Evolutionary conservation across 2,888 invertebrate genomes (phyloP).

Genomic region (Lampropteryx suffumata): DNA sequence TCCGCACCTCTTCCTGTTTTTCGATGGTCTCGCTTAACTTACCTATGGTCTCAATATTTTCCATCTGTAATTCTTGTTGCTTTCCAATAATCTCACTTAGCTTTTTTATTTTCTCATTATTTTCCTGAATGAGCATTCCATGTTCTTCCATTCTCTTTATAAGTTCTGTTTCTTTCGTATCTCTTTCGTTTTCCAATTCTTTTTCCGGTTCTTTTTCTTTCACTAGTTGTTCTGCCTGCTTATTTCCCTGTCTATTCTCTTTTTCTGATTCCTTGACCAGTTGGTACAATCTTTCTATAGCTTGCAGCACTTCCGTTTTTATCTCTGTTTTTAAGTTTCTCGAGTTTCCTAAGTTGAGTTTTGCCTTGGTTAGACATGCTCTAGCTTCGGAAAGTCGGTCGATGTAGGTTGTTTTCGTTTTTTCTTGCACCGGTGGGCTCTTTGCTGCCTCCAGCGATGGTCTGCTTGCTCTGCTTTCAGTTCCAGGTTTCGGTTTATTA

Average conservation of each 20-base stretch:
- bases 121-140: background rate
- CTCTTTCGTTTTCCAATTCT: background rate
- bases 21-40: no score
- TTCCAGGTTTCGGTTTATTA: no score
- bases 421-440: no score
- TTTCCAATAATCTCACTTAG: background rate
- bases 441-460: no score
- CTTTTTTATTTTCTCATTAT: background rate
- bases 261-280: background rate
- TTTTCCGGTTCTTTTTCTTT: background rate
- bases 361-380: background rate
- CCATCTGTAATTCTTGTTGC: background rate
- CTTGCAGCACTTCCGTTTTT: background rate
- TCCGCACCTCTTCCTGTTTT: no score
- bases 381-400: constrained; percentile 14
- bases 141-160: background rate
- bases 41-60: no score
- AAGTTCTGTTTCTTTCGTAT: background rate
- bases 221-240: background rate
- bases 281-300: background rate
- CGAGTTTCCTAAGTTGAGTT: background rate
- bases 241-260: background rate
- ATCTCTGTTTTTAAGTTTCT: background rate
- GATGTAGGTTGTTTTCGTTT: constrained; percentile 9
- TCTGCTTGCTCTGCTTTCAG: no score